Conservation (phyloP, 2,797 vertebrate species). For the Spheniscus humboldti region DNA sequence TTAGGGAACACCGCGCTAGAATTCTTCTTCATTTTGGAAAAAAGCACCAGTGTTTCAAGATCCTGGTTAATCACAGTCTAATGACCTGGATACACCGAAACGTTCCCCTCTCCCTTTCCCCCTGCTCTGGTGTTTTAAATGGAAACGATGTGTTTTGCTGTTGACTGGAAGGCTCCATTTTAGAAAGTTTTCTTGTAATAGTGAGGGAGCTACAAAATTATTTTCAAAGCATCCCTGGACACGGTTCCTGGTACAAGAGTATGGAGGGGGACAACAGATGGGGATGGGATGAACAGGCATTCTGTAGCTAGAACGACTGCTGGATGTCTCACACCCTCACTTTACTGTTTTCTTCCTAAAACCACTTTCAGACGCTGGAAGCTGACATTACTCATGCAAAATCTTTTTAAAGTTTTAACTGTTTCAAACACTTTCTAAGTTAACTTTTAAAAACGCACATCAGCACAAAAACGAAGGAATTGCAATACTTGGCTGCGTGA, state of each 20-base stretch:
- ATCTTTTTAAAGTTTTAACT: not conserved
- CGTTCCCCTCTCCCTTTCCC: not conserved
- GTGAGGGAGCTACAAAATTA: not conserved
- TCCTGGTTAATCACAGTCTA: not conserved
- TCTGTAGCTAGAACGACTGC: not conserved
- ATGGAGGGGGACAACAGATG: rapidly evolving
- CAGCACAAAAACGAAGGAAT: not conserved
- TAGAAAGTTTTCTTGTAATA: not conserved
- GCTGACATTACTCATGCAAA: not conserved
- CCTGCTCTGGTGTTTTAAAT: not conserved
- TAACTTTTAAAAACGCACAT: not conserved
- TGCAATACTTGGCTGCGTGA: not conserved
- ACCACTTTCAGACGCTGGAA: not conserved
- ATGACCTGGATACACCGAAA: not conserved
- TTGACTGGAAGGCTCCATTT: not conserved
- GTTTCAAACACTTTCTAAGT: not conserved
- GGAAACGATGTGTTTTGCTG: not conserved
- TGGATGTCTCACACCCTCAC: not conserved
- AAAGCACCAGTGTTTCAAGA: constrained; percentile 27
- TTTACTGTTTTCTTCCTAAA: not conserved
- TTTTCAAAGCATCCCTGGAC: not conserved
- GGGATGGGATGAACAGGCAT: not conserved
- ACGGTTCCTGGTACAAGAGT: not conserved
- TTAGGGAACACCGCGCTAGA: constrained; percentile 16
- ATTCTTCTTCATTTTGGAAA: constrained; percentile 7